Base-by-base conservation (phyloP, 2,797 vertebrate species). In the Pseudomugil tenellus region DNA sequence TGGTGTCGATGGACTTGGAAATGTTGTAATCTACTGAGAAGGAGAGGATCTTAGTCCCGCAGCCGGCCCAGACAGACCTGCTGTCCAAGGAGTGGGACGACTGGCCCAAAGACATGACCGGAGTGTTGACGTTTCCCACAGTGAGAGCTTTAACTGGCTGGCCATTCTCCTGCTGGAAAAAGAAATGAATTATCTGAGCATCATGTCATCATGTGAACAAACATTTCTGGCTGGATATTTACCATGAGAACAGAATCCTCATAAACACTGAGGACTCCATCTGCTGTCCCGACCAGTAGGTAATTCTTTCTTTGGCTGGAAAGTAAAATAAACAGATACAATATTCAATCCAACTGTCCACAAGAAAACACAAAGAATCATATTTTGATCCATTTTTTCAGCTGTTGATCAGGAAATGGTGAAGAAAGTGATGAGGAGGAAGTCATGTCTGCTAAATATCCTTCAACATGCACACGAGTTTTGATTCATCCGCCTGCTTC, bases 211-310 rank as follows among this genome's bases (percentile, higher is more conserved):
- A 49, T 49, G 48, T 49, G 29, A 52, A n/a, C 14, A 48, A 49
- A 63, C 35, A 51, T 21, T 58, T 21, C 21, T 49, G 4, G 48
- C 46, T 0, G 32, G 1, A 60, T 29, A 63, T 39, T 76, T 65
- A 99, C 97, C 96, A 95, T 94, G 56, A 99, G 91, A 34, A 89
- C 90, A 63, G 93, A 94, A 83, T 97, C 96, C 86, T 98, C 96
- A 91, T 96, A 99, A 87, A 98, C 83, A 1, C 94, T 93, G 68
- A 99, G 88, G 21, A 72, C 87, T 37, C 98, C 98, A 85, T 98
- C 92, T 34, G 98, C 98, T 9, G 96, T 96, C 58, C 98, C 97
- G 41, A 95, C 96, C 88, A 99, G 86, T 84, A 99, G 87, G 83
- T 97, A 96, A 79, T 91, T 96, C 81, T 87, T 89, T 39, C 90